A percentile compares a stretch with the other conserved stretches of the same genome.
These are phyloP conservation scores for Camponotus floridanus DNA, from an alignment of 1,140 invertebrate genomes.

Conservation along the genomic window DNA sequence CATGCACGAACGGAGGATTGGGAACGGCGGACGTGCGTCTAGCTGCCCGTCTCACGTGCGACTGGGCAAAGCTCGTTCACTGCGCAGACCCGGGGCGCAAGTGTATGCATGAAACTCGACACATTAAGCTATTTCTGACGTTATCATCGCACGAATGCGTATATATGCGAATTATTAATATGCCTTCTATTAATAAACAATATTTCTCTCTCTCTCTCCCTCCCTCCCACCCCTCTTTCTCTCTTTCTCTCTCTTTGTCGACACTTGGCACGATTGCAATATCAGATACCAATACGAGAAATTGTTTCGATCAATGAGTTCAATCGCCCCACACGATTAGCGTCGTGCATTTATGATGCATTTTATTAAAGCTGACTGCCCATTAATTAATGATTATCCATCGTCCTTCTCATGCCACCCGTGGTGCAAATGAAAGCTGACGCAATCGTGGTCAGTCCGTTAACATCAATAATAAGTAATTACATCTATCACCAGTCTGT, in stretches of 20 bases:
- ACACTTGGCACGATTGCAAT: slow-evolving; percentile 4
- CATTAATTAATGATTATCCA: slow-evolving; percentile 62
- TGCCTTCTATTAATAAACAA: slow-evolving; percentile 35
- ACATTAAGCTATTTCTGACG: slow-evolving; percentile 45
- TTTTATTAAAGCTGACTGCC: slow-evolving; percentile 51
- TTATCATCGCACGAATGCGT: background rate
- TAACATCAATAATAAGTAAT: slow-evolving; percentile 59
- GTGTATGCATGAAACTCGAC: slow-evolving; percentile 28
- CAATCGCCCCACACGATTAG: slow-evolving; percentile 45
- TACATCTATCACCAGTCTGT: slow-evolving; percentile 39
- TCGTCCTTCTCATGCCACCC: slow-evolving; percentile 5
- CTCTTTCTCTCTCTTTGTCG: background rate
- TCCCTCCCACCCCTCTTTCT: too few species aligned
- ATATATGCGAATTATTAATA: slow-evolving; percentile 17
- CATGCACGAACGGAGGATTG: slow-evolving; percentile 48
- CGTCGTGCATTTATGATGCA: slow-evolving; percentile 53
- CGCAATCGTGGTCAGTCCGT: slow-evolving; percentile 53
- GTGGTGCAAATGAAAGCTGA: slow-evolving; percentile 56
- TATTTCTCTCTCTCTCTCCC: background rate
- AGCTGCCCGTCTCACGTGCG: slow-evolving; percentile 60
- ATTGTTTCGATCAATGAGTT: slow-evolving; percentile 44
- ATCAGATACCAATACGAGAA: slow-evolving; percentile 20
- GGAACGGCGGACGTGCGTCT: slow-evolving; percentile 49
- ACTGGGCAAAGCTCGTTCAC: slow-evolving; percentile 55
- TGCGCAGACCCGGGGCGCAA: slow-evolving; percentile 45